Percentiles rank a stretch among this genome's conserved stretches.
Conservation (phyloP, 2,797 vertebrate species). For the Bradypus variegatus region DNA sequence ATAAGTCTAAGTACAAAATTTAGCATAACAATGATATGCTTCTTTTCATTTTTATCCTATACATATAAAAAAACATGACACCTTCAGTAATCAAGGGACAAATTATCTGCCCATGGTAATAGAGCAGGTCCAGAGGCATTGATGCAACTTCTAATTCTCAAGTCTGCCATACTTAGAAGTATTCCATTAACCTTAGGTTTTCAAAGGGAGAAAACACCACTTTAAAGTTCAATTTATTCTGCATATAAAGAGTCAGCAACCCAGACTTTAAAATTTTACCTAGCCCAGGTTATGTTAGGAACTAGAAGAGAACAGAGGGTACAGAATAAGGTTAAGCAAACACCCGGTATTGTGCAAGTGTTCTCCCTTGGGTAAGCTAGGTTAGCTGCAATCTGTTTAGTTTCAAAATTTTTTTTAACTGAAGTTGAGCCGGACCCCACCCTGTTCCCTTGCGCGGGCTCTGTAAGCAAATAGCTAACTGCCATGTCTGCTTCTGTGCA, state of each 20-base stretch:
- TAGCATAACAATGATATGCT: background rate
- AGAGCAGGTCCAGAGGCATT: background rate
- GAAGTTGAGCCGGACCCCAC: no score
- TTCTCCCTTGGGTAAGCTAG: no score
- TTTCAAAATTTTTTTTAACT: no score
- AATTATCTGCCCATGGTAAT: background rate
- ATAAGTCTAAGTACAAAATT: background rate
- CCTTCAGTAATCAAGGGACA: background rate
- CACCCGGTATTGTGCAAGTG: no score
- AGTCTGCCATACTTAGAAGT: background rate
- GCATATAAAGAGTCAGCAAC: background rate
- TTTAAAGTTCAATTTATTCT: conserved; percentile 1
- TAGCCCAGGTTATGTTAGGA: background rate
- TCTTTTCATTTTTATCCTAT: background rate
- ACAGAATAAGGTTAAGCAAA: no score
- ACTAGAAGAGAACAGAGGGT: no score
- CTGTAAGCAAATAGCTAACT: no score
- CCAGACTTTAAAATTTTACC: background rate
- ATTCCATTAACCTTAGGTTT: background rate
- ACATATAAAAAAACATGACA: background rate
- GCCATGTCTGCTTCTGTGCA: no score
- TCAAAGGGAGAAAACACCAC: conserved; percentile 3
- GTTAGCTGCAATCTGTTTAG: no score
- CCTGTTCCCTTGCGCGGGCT: no score
- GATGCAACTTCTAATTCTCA: background rate